Conservation (phyloP, 2,797 vertebrate species). For the Paratrypauchen microcephalus region DNA sequence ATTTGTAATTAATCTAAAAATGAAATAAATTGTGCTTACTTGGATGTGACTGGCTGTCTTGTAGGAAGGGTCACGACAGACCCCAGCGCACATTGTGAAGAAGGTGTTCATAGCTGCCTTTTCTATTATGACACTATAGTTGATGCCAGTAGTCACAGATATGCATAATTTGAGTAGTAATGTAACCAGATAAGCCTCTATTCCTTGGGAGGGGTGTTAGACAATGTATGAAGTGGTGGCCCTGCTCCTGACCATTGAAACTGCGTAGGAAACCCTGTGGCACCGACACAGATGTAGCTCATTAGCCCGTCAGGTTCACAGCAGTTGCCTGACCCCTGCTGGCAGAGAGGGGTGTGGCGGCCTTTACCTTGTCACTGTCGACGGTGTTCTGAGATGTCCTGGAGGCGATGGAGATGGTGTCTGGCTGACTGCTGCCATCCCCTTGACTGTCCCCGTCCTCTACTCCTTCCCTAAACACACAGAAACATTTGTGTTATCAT, state of each 20-base stretch:
- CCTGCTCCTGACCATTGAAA: conserved; percentile 57
- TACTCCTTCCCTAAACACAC: conserved; percentile 83
- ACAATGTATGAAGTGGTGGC: conserved; percentile 28
- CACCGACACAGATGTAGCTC: conserved; percentile 51
- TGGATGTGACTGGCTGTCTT: conserved; percentile 51
- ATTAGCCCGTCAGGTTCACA: conserved; percentile 42
- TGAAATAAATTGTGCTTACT: conserved; percentile 56
- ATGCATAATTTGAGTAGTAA: background rate
- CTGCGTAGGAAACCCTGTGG: conserved; percentile 70
- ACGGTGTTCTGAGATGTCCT: conserved; percentile 97
- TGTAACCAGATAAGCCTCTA: background rate
- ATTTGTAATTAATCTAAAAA: too few relatives aligned
- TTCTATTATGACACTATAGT: conserved; percentile 7
- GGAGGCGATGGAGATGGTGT: conserved; percentile 96
- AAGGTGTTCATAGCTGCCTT: conserved; percentile 64
- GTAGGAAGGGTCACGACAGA: conserved; percentile 49
- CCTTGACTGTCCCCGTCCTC: conserved; percentile 96
- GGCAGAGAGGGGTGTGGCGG: background rate
- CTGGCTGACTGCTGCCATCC: conserved; percentile 95
- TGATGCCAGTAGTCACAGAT: background rate
- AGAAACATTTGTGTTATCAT: background rate
- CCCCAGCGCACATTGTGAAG: conserved; percentile 65
- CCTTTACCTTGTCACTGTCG: conserved; percentile 97
- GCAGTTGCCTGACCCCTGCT: conserved; percentile 1
- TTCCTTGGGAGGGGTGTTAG: background rate